Conservation (phyloP, 2,888 invertebrate genomes). For the Ellobium chinense region DNA sequence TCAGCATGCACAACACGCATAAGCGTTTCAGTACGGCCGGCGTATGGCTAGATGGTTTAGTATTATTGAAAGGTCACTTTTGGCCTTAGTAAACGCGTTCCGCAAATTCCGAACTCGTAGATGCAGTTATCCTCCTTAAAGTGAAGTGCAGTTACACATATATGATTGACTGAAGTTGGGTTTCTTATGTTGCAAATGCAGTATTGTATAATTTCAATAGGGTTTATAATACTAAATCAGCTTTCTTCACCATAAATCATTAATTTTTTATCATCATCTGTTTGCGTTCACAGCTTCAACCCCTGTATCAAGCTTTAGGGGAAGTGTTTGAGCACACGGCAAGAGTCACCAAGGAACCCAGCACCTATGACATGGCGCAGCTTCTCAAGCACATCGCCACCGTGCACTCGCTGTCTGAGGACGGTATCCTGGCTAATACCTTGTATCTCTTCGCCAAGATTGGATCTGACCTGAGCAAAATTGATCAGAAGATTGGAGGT, state of each 20-base stretch:
- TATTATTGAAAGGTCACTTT: no score
- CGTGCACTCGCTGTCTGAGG: conserved; percentile 54
- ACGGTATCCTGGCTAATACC: conserved; percentile 54
- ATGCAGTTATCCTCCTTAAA: no score
- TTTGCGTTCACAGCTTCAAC: background rate
- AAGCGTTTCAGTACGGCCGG: no score
- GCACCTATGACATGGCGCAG: conserved; percentile 64
- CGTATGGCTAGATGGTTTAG: no score
- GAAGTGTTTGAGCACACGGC: conserved; percentile 50
- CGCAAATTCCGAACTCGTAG: no score
- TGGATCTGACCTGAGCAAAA: conserved; percentile 52
- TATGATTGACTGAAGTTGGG: no score
- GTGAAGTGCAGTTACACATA: no score
- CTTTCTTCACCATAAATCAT: background rate
- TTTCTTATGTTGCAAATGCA: background rate
- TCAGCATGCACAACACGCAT: no score
- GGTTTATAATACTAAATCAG: background rate
- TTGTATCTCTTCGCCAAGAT: conserved; percentile 60
- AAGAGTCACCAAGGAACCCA: conserved; percentile 59
- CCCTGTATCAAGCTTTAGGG: background rate
- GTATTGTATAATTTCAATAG: background rate
- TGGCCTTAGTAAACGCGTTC: no score
- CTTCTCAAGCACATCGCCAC: conserved; percentile 61
- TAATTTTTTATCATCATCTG: background rate
- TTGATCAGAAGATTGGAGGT: background rate